Base-by-base conservation (phyloP, 2,888 invertebrate species). In the Zootermopsis nevadensis region DNA sequence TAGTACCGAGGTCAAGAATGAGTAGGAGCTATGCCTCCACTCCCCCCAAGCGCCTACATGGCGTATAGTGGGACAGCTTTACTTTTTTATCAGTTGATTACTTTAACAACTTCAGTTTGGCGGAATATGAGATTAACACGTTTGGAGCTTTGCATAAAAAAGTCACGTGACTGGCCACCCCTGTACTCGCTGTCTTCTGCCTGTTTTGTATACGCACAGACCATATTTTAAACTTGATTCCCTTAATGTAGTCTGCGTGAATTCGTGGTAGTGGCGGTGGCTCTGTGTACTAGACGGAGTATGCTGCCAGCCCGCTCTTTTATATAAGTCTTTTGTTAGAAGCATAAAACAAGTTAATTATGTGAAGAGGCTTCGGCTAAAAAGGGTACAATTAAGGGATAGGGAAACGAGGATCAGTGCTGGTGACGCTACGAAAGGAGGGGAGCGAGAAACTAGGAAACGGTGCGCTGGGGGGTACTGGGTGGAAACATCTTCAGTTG, bases 271-370 rank as follows among this genome's bases (percentile, higher is more conserved):
- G 81, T 67, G 76, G 83, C 35, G 77, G 82, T 33, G 53, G 66
- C 60, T 60, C 60, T 27, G 60, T 4, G 27, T 10, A 60, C 27
- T 60, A 27, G 60, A 60, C n/a, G n/a, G 60, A 60, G 60, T n/a
- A 60, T 27, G 60, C 76, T 76, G 42, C 76, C 55, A 77, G 33
- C 66, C 48, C 66, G 27, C n/a, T 35, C 77, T 53, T n/a, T 77
- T 77, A 55, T 77, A 48, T 72, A 81, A 81, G 81, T 81, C 81
- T 81, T 81, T 81, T 81, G 81, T 81, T 81, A 66, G 83, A 69
- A 76, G 80, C 81, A 81, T 81, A 81, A 81, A 83, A 83, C 83
- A 83, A 83, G 83, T 81, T 83, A 81, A 83, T 83, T 83, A 83
- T 76, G 83, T 83, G 83, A 81, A 83, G 83, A 83, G 83, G 83